phyloP scores from a whole-genome alignment of 2,888 invertebrate genomes.

The Scrobipalpa atriplicella region DNA sequence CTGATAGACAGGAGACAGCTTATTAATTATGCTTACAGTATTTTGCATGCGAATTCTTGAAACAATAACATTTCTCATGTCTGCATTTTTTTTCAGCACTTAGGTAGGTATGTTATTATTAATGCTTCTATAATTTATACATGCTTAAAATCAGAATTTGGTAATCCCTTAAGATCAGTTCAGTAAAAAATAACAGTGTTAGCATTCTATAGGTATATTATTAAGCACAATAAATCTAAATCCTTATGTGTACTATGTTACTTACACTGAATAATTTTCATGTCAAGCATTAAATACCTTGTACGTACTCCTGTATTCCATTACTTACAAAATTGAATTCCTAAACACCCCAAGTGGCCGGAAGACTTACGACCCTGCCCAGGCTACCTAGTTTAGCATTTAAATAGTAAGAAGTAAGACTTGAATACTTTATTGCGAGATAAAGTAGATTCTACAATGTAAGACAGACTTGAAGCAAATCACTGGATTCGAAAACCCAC shows the following conservation, averaged over 20 bases:
- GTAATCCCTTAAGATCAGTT: too few species aligned
- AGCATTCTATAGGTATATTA: too few species aligned
- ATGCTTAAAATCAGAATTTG: too few species aligned
- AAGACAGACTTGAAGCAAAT: not conserved
- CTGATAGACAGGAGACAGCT: not conserved
- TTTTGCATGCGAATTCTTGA: not conserved
- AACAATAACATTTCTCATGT: too few species aligned
- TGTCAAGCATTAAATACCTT: not conserved
- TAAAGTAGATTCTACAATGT: not conserved
- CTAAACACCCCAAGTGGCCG: conserved; percentile 10
- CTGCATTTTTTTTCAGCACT: too few species aligned
- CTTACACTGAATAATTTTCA: too few species aligned
- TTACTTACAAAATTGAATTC: conserved; percentile 6
- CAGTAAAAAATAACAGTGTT: too few species aligned
- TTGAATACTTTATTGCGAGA: conserved; percentile 11
- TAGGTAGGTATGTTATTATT: too few species aligned
- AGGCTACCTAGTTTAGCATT: not conserved
- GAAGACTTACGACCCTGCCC: conserved; percentile 7
- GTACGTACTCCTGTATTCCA: not conserved
- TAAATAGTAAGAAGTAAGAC: not conserved
- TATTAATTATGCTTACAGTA: not conserved
- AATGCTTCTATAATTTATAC: too few species aligned
- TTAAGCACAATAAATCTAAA: too few species aligned
- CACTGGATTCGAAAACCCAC: not conserved
- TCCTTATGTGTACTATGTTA: too few species aligned